Base-by-base conservation (phyloP, 2,797 vertebrate genomes). In the Coluber constrictor region DNA sequence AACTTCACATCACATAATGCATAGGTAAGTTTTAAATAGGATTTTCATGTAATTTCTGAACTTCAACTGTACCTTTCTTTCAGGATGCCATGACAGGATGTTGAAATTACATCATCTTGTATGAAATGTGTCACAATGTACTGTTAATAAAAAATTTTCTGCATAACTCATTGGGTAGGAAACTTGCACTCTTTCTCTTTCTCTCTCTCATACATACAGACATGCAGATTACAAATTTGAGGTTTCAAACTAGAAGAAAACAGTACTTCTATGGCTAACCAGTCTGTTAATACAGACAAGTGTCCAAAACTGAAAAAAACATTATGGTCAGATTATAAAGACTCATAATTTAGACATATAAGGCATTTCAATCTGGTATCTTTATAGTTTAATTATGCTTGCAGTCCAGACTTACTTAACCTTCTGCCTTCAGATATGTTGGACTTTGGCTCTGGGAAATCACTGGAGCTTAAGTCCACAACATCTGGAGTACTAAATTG, bases 31-130 rank as follows among this genome's bases (percentile, higher is more conserved):
- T 74, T n/a, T 87, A 25, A 54, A 47, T 70, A 59, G 5, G 54
- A 90, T 88, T 79, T 83, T 83, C 37, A 47, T 3, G 23, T 59
- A n/a, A n/a, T 56, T 63, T 88, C 29, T 91, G 16, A n/a, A 23
- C 15, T 91, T 16, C 89, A 93, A 93, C 4, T 86, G 47, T 93
- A 89, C 56, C 74, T 92, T 90, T 57, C n/a, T 74, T 86, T 91
- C 55, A 88, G 29, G 23, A 20, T 43, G 89, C 51, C 47, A 90
- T 66, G 51, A 59, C 37, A 87, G 60, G 56, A 47, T 15, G 60
- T 57, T 70, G 55, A 43, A 32, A 29, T 79, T 90, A 63, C 32
- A 83, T 79, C 70, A 93, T 56, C 61, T 47, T 88, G 37, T 18
- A 57, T n/a, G 43, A 74, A n/a, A 23, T 86, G 29, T 60, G 90